Conservation (phyloP, 2,797 vertebrate species). For the Picus viridis region DNA sequence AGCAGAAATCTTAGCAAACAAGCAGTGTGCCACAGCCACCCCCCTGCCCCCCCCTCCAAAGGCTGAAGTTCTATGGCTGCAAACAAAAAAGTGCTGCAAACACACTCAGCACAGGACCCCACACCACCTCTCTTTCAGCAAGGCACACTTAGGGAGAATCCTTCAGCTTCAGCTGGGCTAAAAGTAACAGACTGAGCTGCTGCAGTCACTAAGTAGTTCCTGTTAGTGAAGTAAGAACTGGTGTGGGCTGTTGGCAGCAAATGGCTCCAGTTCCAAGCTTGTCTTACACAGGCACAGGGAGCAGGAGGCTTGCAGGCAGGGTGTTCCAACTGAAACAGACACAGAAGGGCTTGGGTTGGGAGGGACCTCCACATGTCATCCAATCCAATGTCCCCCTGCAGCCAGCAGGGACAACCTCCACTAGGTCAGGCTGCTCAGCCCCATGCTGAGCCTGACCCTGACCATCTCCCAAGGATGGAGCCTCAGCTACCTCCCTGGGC, state of each 20-base stretch:
- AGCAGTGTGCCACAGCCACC: not conserved
- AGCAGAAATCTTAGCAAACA: not conserved
- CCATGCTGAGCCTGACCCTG: too few relatives aligned
- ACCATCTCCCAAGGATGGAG: too few relatives aligned
- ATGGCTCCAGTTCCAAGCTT: not conserved
- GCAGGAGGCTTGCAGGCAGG: not conserved
- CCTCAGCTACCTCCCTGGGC: too few relatives aligned
- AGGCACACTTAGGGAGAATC: not conserved
- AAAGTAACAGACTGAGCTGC: not conserved
- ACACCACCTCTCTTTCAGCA: not conserved
- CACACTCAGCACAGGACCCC: not conserved
- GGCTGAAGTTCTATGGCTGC: not conserved
- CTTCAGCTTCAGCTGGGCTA: not conserved
- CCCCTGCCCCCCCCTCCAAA: not conserved
- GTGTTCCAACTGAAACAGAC: not conserved
- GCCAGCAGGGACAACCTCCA: too few relatives aligned
- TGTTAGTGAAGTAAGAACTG: not conserved
- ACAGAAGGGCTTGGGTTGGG: too few relatives aligned
- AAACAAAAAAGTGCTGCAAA: not conserved
- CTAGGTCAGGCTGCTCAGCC: too few relatives aligned
- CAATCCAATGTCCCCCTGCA: too few relatives aligned
- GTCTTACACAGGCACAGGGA: not conserved
- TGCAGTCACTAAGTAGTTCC: not conserved
- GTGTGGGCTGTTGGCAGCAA: not conserved
- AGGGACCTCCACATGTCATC: too few relatives aligned